phyloP scores from a whole-genome alignment of 2,888 invertebrate genomes.

The Pharmacophagus antenor region DNA sequence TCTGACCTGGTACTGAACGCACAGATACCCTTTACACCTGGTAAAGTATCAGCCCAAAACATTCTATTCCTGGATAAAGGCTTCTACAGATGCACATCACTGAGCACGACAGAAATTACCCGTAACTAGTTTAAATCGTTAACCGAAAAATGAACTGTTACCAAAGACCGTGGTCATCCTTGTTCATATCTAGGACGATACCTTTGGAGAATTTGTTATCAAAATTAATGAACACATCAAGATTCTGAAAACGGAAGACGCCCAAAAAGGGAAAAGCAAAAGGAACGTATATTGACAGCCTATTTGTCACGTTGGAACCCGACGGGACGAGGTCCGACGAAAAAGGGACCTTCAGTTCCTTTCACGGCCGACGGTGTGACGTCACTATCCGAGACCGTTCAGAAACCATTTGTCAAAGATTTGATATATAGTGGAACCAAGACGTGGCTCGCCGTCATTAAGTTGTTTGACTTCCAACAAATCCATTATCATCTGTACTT shows the following conservation, averaged over 20 bases:
- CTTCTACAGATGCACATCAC: too few relatives aligned
- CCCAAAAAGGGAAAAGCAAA: conserved; percentile 43
- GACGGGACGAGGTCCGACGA: conserved; percentile 45
- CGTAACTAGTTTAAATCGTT: too few relatives aligned
- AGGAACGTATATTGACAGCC: conserved; percentile 45
- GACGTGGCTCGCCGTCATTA: conserved; percentile 16
- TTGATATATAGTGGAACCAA: conserved; percentile 26
- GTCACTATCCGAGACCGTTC: conserved; percentile 46
- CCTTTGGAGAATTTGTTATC: not conserved
- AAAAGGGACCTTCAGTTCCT: conserved; percentile 44
- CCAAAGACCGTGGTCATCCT: too few relatives aligned
- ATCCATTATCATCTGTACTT: conserved; percentile 8
- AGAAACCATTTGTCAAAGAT: conserved; percentile 54
- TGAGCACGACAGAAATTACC: too few relatives aligned
- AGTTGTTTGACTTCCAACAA: conserved; percentile 17
- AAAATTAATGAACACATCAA: conserved; percentile 13
- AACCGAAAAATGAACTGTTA: too few relatives aligned
- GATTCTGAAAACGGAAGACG: not conserved
- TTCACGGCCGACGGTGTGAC: conserved; percentile 39
- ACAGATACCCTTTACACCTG: too few relatives aligned
- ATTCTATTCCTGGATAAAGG: too few relatives aligned
- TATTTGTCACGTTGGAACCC: conserved; percentile 58
- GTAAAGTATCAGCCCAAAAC: too few relatives aligned
- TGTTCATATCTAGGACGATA: too few relatives aligned
- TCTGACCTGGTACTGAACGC: too few relatives aligned